Evolutionary conservation across 2,888 invertebrate genomes (phyloP).

Genomic region (Gonocerus acuteangulatus): DNA sequence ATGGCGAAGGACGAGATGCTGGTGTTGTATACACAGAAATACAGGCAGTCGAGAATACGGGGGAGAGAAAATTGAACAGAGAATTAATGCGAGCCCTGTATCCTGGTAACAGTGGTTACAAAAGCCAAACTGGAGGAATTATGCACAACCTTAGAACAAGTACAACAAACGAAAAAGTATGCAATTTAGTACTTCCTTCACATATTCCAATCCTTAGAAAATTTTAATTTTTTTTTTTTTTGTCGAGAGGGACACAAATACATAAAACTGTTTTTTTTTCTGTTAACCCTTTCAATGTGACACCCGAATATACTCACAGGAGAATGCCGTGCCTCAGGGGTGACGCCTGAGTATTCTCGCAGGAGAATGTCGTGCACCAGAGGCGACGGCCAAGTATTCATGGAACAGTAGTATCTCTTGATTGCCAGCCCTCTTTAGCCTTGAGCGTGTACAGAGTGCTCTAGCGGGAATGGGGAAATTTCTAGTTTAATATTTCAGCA

Average conservation of each 20-base stretch:
- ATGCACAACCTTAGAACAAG: conserved; percentile 74
- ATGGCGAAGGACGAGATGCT: conserved; percentile 78
- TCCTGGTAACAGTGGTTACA: conserved; percentile 74
- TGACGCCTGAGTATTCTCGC: no score
- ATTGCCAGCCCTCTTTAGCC: no score
- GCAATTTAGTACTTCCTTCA: background rate
- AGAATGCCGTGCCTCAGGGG: no score
- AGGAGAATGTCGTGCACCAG: no score
- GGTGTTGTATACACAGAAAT: conserved; percentile 96
- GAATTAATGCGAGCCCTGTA: conserved; percentile 64
- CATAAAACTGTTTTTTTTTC: background rate
- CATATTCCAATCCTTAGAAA: background rate
- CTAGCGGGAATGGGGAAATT: no score
- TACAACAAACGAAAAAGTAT: conserved; percentile 73
- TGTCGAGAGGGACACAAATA: background rate
- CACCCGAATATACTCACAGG: no score
- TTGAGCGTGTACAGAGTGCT: no score
- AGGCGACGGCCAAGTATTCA: no score
- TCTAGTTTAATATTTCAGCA: no score
- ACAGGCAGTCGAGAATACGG: conserved; percentile 78
- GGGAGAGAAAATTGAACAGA: conserved; percentile 60
- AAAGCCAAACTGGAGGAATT: conserved; percentile 75
- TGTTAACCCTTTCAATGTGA: no score
- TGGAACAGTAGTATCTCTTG: no score
- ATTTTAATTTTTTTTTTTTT: background rate